Base-by-base conservation (phyloP, 2,888 invertebrate species). In the Sesia bembeciformis region DNA sequence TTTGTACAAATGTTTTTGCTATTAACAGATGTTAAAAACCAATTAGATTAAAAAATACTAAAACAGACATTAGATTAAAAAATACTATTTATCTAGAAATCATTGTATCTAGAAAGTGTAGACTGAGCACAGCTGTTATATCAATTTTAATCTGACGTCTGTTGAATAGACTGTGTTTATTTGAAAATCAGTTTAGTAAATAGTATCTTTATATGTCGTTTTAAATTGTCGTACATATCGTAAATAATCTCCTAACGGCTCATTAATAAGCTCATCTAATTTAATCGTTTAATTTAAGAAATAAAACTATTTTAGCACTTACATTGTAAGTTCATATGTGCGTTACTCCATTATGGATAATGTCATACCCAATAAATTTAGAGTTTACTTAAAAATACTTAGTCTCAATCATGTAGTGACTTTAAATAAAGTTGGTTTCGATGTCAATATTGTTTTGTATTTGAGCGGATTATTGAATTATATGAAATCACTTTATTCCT, bases 341-440 rank as follows among this genome's bases (percentile, higher is more conserved):
- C 78, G 77, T 82, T 81, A 76, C 78, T 83, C 78, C 74, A 67
- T 58, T 76, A 77, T 67, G 70, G 69, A 73, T 72, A 66, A 71
- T 73, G 64, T 76, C 75, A 78, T 84, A 86, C 89, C 89, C 89
- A 89, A 89, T 89, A 88, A 89, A 88, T 88, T 88, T 89, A 87
- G 85, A 78, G 76, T 68, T 78, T 70, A 76, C 80, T 80, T 77
- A 65, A 79, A 78, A 68, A 72, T 74, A 73, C 69, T 70, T 70
- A 62, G 57, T 46, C 54, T 59, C 62, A 62, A 60, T 64, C 65
- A 60, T 81, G 81, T 83, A 80, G 78, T 66, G 70, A 72, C 68
- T 61, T 68, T 73, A 54, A 82, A 81, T 81, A 83, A 83, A 75
- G 70, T 58, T 70, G 64, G 62, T 63, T 70, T 68, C 64, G 61